Evolutionary conservation across 1,140 invertebrate genomes (phyloP), one percentile per base, ranked within the genome.

Genomic region (Bombyx mandarina): DNA sequence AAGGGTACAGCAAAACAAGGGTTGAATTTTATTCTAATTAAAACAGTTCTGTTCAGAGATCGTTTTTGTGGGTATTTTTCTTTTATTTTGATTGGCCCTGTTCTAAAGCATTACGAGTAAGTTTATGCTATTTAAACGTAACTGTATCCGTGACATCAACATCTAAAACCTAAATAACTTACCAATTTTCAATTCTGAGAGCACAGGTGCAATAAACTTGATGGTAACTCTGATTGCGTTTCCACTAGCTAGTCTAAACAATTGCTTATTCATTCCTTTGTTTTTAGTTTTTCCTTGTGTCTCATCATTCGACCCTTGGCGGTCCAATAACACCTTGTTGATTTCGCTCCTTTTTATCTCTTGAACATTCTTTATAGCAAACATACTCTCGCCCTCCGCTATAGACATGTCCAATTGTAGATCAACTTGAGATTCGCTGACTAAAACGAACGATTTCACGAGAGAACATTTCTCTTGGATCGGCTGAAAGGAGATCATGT

Each of bases 221-320:
- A 87, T 63, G 0, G 78, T 74, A 0, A 80, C 82, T 68, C 69
- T 81, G 44, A 85, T 81, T 18, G 80, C 83, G 54, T 79, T 83
- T 0, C 77, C 80, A 26, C 60, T 71, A 0, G 75, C 73, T 54
- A 87, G 45, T 51, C 77, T 76, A 58, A 80, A 87, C 8, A 84
- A 55, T 44, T 84, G 79, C 42, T 77, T 83, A 44, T 72, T 77
- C 1, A 65, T 72, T 1, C 43, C 44, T 43, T 77, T 80, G n/a
- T 56, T 73, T 45, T 62, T 65, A n/a, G n/a, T 45, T 51, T 67
- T 73, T 0, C 55, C 52, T n/a, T 62, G 69, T 18, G 22, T 56
- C 5, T 79, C 78, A 4, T 79, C 78, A n/a, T 47, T 45, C 0
- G 56, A 66, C 1, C 55, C 64, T 10, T 75, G 67, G 0, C 67